phyloP scores from a whole-genome alignment of 2,113 vertebrate species.

The Menidia beryllina region DNA sequence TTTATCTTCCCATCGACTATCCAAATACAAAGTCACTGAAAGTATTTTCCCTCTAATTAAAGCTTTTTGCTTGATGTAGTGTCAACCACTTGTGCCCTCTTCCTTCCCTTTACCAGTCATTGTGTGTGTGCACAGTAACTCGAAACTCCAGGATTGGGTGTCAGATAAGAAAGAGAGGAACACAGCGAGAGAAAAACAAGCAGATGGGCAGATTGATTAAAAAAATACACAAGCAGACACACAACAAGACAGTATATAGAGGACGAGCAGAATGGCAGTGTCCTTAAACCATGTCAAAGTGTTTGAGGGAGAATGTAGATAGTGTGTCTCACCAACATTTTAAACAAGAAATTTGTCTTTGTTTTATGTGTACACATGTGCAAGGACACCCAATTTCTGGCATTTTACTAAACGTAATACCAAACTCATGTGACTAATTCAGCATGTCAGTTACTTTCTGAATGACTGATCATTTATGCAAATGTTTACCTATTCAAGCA shows the following conservation, averaged over 20 bases:
- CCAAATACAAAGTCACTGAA: conserved; percentile 26
- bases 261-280: background rate
- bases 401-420: background rate
- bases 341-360: background rate
- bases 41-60: conserved; percentile 27
- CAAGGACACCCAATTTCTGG: background rate
- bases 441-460: too few relatives aligned
- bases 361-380: background rate
- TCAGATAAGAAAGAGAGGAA: conserved; percentile 27
- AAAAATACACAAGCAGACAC: background rate
- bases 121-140: conserved; percentile 57
- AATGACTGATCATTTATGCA: too few relatives aligned
- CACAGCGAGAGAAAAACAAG: conserved; percentile 16
- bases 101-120: conserved; percentile 6
- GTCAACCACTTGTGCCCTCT: conserved; percentile 21
- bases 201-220: conserved; percentile 5
- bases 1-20: conserved; percentile 1
- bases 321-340: conserved; percentile 7
- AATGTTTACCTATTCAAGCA: too few relatives aligned
- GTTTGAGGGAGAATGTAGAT: background rate
- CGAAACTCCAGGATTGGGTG: conserved; percentile 64
- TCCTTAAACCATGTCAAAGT: background rate
- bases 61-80: conserved; percentile 52
- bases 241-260: background rate
- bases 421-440: too few relatives aligned